Conservation (phyloP, 1,140 invertebrate species). For the Hyphantria cunea region DNA sequence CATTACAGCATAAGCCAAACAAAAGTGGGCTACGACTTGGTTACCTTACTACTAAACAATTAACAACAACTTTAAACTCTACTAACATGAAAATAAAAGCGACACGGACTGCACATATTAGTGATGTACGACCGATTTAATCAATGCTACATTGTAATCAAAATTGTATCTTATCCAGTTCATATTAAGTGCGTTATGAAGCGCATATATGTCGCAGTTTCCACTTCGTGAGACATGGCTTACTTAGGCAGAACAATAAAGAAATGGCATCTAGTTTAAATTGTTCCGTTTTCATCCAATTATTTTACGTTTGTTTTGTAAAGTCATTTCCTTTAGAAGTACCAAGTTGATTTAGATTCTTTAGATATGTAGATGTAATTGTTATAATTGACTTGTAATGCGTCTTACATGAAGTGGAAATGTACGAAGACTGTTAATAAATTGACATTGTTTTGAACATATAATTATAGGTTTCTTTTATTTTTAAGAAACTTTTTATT, state of each 20-base stretch:
- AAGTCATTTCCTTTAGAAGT: conserved; percentile 20
- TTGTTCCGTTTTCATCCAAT: conserved; percentile 30
- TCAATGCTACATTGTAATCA: not conserved
- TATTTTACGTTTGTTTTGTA: conserved; percentile 26
- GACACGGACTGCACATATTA: not conserved
- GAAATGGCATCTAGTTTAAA: conserved; percentile 29
- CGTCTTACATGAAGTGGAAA: too few species aligned
- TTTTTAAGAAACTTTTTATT: too few species aligned
- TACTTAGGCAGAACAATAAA: conserved; percentile 29
- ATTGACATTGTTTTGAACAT: too few species aligned
- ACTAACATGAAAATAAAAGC: not conserved
- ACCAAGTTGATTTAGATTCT: too few species aligned
- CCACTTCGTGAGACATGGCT: conserved; percentile 21
- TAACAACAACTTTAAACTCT: conserved; percentile 1
- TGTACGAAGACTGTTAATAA: too few species aligned
- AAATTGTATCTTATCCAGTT: conserved; percentile 12
- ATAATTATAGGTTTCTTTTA: too few species aligned
- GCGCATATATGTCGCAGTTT: not conserved
- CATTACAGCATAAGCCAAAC: conserved; percentile 29
- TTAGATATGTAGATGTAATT: too few species aligned
- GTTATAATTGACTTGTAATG: too few species aligned
- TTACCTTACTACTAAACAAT: not conserved
- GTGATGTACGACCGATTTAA: not conserved
- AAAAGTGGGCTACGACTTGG: conserved; percentile 24
- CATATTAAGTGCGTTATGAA: conserved; percentile 1